phyloP scores from a whole-genome alignment of 1,140 invertebrate genomes.

The Drosophila pseudoobscura region DNA sequence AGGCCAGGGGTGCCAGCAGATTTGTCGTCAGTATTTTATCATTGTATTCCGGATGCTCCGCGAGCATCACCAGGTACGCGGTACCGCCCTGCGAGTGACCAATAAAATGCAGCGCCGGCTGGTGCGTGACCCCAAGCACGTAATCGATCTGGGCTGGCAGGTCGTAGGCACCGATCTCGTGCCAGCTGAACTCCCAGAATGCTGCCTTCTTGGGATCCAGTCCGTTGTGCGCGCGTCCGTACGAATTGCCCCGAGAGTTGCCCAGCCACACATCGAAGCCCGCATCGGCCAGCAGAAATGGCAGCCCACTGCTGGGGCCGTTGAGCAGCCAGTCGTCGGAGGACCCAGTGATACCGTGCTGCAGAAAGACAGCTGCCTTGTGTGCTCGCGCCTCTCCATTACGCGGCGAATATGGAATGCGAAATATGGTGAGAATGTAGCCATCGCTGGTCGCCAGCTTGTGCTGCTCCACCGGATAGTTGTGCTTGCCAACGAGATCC shows the following conservation, averaged over 20 bases:
- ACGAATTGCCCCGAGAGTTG: conserved; percentile 88
- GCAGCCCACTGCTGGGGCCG: conserved; percentile 85
- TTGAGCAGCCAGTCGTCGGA: conserved; percentile 76
- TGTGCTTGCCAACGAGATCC: conserved; percentile 73
- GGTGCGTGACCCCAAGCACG: conserved; percentile 84
- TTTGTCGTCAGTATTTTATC: conserved; percentile 83
- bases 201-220: conserved; percentile 84
- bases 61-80: conserved; percentile 78
- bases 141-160: conserved; percentile 87
- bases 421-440: conserved; percentile 83
- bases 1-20: conserved; percentile 85
- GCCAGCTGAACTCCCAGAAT: conserved; percentile 89
- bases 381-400: no score
- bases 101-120: conserved; percentile 85
- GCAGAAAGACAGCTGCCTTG: no score
- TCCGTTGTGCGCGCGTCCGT: conserved; percentile 85
- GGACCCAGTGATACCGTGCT: no score
- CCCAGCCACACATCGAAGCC: conserved; percentile 88
- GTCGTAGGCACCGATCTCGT: conserved; percentile 87
- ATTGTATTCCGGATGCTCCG: conserved; percentile 84
- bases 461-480: conserved; percentile 85
- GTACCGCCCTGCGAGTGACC: conserved; percentile 85
- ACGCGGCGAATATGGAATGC: conserved; percentile 78
- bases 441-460: conserved; percentile 83
- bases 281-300: conserved; percentile 86